Base-by-base conservation (phyloP, 2,888 invertebrate species). In the Yponomeuta evonymella region DNA sequence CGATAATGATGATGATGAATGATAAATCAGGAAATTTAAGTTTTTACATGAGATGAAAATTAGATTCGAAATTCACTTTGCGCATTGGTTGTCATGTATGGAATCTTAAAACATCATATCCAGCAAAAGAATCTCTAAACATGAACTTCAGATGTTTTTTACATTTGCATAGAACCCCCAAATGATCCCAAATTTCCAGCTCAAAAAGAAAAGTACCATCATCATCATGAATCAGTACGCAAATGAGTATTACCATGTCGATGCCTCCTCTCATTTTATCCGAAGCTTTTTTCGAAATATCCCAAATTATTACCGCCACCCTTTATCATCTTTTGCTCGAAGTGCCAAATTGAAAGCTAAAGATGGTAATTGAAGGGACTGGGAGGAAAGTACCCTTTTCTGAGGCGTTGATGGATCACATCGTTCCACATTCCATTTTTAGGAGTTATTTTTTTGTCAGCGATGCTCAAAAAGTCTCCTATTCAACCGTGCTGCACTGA, bases 261-360 rank as follows among this genome's bases (percentile, higher is more conserved):
- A 29, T 43, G 67, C 67, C n/a, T 15, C 33, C 15, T 11, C 66
- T 66, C 29, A 33, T 33, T 66, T 58, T 58, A 58, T 58, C 15
- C 51, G 51, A 58, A 15, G 15, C 51, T 58, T 58, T 58, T 68
- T 68, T 23, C 51, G 68, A 48, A 69, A 30, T 48, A 70, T 70
- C 29, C 65, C 29, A 15, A 70, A 70, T 70, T 65, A 48, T 65
- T 64, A 29, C 23, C 68, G 69, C 65, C 82, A 58, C 82, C 84
- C 82, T 83, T 87, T 84, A 84, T 83, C 84, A 83, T 79, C 76
- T 79, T 76, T 79, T 81, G 82, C 81, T 83, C 83, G 87, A 89
- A 89, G 86, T 86, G 81, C 86, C 86, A 89, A 90, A 91, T 91
- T 91, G 90, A 90, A 90, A 88, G 89, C 87, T 86, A 86, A 88